Evolutionary conservation across 2,888 invertebrate genomes (phyloP), one percentile per base, ranked within the genome.

Genomic region (Dendrolimus houi): DNA sequence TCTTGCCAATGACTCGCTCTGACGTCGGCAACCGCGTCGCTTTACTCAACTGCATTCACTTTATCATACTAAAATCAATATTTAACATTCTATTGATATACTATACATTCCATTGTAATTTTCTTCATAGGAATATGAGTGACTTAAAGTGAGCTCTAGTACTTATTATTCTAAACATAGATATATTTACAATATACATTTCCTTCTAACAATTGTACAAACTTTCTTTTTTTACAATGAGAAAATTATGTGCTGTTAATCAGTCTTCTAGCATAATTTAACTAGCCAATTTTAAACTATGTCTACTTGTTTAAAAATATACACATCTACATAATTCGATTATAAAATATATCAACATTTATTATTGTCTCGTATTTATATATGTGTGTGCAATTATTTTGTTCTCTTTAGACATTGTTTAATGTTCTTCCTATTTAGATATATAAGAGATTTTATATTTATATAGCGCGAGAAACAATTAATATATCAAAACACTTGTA

Each of bases 61-160:
- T 29, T 29, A 29, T 29, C 6, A 29, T 29, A 29, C 12, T 56
- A 58, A 59, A 58, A 63, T 63, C 40, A 54, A 64, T 64, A 61
- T 71, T 63, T 77, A 73, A 79, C 76, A 74, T 77, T 75, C 72
- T 77, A 72, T 64, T 66, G 58, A 69, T 62, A 68, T 71, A 81
- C 77, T 81, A 76, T 81, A 87, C 89, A 89, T 88, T 89, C 89
- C 89, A 88, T 76, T 29, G 29, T 29, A 29, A 29, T 29, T 29
- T 29, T 72, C 66, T 72, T 72, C 60, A 60, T 75, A 77, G 72
- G 76, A 72, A 77, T 72, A 75, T 75, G 83, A 82, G 87, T 87
- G 87, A 90, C 89, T 90, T 90, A 90, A 88, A 86, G 84, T 85
- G 85, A 84, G 85, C 86, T 83, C 81, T 74, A 79, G 89, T 90